Percentiles rank a stretch among this genome's conserved stretches.
Conservation (phyloP, 2,797 vertebrate species). For the Notolepis coatsorum region DNA sequence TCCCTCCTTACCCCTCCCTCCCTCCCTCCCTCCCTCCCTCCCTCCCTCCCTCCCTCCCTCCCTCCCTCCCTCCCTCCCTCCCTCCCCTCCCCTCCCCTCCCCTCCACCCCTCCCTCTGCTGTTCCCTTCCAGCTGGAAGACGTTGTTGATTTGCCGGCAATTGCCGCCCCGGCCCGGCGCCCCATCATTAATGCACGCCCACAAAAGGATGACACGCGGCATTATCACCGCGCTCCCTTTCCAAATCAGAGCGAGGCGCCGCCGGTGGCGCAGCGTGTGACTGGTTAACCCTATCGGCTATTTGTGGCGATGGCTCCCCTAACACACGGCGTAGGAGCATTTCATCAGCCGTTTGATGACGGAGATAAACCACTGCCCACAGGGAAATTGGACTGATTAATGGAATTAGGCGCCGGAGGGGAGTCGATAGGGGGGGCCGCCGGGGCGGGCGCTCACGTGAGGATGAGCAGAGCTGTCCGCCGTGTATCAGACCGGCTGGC, state of each 20-base stretch:
- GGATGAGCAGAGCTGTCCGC: slow-evolving; percentile 66
- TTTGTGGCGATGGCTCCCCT: slow-evolving; percentile 86
- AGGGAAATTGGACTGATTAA: slow-evolving; percentile 90
- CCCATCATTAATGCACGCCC: slow-evolving; percentile 96
- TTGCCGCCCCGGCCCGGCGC: slow-evolving; percentile 85
- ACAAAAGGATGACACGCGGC: slow-evolving; percentile 89
- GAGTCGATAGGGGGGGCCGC: slow-evolving; percentile 74
- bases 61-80: slow-evolving; percentile 80
- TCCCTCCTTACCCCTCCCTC: too few relatives aligned
- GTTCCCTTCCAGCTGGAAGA: slow-evolving; percentile 80
- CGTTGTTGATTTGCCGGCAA: slow-evolving; percentile 92
- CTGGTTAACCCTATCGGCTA: slow-evolving; percentile 89
- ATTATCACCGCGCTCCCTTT: slow-evolving; percentile 93
- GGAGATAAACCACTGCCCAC: slow-evolving; percentile 90
- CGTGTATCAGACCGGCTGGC: slow-evolving; percentile 38
- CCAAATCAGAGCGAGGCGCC: slow-evolving; percentile 91
- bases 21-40: slow-evolving; percentile 71
- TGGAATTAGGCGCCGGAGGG: slow-evolving; percentile 85
- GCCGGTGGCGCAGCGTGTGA: slow-evolving; percentile 88
- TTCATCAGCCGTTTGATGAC: slow-evolving; percentile 90
- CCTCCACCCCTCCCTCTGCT: slow-evolving; percentile 57
- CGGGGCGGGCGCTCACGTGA: slow-evolving; percentile 67
- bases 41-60: slow-evolving; percentile 62
- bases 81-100: slow-evolving; percentile 47
- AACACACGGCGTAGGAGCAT: slow-evolving; percentile 90